These are phyloP conservation scores for Vultur gryphus DNA, from an alignment of 2,797 vertebrate genomes.

Conservation along the genomic window DNA sequence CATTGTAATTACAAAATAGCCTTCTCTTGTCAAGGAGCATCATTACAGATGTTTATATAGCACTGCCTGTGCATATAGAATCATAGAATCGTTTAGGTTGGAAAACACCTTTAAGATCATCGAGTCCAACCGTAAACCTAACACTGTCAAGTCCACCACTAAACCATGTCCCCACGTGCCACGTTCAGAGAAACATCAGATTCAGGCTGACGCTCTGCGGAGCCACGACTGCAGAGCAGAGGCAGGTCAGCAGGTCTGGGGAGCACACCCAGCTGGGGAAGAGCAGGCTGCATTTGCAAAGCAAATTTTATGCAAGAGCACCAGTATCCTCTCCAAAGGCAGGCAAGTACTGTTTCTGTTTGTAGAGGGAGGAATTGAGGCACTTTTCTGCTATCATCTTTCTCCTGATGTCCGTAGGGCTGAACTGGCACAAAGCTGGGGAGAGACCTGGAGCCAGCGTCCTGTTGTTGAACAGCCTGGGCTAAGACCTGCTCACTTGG, in stretches of 20 bases:
- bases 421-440: background rate
- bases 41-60: background rate
- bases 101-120: background rate
- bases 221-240: background rate
- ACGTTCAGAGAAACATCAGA: background rate
- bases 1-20: background rate
- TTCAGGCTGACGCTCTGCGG: background rate
- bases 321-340: background rate
- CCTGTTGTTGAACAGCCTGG: background rate
- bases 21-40: background rate
- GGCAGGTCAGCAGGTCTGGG: background rate
- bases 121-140: background rate
- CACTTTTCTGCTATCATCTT: background rate
- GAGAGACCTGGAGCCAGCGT: background rate
- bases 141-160: background rate
- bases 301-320: background rate
- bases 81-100: background rate
- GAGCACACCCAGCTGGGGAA: background rate
- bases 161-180: background rate
- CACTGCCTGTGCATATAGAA: accelerated
- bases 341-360: background rate
- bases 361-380: background rate
- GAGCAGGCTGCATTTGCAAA: background rate
- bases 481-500: accelerated
- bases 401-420: background rate